Evolutionary conservation across 2,888 invertebrate species (phyloP), one percentile per base, ranked within the genome.

Genomic region (Mythimna albipuncta): DNA sequence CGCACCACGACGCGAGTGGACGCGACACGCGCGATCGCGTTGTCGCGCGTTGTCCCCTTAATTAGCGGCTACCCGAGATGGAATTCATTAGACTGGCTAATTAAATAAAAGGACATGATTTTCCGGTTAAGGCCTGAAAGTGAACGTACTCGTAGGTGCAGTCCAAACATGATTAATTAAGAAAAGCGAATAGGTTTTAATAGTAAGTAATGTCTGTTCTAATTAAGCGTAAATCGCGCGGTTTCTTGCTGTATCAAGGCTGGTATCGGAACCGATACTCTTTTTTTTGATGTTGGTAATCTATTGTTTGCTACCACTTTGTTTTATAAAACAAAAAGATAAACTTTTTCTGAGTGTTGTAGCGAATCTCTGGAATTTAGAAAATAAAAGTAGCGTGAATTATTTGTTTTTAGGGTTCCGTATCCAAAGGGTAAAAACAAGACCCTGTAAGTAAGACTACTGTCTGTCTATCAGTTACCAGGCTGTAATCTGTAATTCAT

Each of bases 101-200:
- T 94, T 95, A 95, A 93, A 92, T 91, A 91, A 91, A 90, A 89
- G 89, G 90, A 91, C 94, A 93, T 92, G 94, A 93, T 91, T 93
- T 91, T 90, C 92, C 91, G 89, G 91, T 91, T 91, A 91, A 92
- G 92, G 85, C 50, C 75, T 88, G 90, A 93, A 92, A 93, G 91
- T 91, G 89, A 90, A 91, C 89, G 92, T 92, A 91, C 38, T 38
- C 89, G 91, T 92, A 89, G 91, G 92, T 90, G 92, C 89, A 77
- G 83, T 87, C 68, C 65, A 75, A 84, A 87, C 86, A 88, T 92
- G 92, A 93, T 93, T 93, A 91, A 93, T 93, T 93, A 90, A 87
- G 84, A 86, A 90, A 90, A 84, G 77, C 81, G 78, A 79, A 86
- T 83, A 79, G 72, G 83, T 85, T 87, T 85, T 75, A 75, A 77